phyloP scores from a whole-genome alignment of 2,888 invertebrate species.

The Tanytarsus gracilentus region DNA sequence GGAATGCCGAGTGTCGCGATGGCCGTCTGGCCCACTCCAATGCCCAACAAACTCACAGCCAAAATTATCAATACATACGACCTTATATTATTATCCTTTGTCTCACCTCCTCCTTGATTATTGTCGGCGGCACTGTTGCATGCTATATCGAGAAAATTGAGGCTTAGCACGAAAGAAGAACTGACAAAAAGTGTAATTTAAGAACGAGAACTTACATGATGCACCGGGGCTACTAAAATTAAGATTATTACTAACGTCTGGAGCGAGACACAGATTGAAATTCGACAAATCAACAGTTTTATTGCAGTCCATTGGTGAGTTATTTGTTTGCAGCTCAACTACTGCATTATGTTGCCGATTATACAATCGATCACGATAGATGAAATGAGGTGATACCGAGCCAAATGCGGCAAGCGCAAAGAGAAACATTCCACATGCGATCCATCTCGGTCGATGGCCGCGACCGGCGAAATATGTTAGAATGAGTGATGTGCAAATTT shows the following conservation, averaged over 20 bases:
- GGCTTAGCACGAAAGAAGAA: constrained; percentile 54
- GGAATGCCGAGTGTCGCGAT: constrained; percentile 88
- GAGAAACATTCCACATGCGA: constrained; percentile 83
- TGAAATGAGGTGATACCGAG: constrained; percentile 78
- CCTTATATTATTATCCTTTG: background rate
- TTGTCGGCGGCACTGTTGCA: background rate
- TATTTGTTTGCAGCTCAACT: background rate
- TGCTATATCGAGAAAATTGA: constrained; percentile 47
- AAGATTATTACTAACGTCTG: constrained; percentile 20
- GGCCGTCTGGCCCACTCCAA: constrained; percentile 87
- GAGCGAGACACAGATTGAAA: constrained; percentile 42
- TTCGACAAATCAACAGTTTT: constrained; percentile 32
- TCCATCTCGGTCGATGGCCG: constrained; percentile 88
- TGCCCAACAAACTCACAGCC: constrained; percentile 76
- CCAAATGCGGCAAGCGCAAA: constrained; percentile 78
- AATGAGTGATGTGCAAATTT: constrained; percentile 80
- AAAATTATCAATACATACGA: constrained; percentile 76
- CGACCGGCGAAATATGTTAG: constrained; percentile 85
- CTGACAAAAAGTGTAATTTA: constrained; percentile 48
- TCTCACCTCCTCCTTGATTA: background rate
- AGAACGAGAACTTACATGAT: background rate
- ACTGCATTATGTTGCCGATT: background rate
- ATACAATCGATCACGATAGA: constrained; percentile 65
- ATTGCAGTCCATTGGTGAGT: background rate
- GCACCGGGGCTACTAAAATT: background rate